A percentile compares a stretch with the other conserved stretches of the same genome.
These are phyloP conservation scores for Ormyrus thymus DNA, from an alignment of 2,888 invertebrate species.

Conservation along the genomic window DNA sequence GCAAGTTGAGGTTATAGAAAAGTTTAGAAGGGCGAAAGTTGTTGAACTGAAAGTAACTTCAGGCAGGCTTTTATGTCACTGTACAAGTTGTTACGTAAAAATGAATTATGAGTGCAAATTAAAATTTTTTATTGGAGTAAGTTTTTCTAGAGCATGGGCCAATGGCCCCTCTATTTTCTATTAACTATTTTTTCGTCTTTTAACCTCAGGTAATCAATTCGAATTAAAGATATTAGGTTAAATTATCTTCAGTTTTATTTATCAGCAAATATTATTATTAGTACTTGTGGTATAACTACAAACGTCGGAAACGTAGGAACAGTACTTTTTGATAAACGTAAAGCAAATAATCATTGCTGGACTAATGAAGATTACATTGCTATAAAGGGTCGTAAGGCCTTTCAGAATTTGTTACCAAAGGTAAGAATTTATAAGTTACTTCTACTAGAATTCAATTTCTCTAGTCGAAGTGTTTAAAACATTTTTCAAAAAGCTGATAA, in stretches of 20 bases:
- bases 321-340: constrained; percentile 67
- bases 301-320: constrained; percentile 66
- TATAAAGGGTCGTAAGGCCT: constrained; percentile 67
- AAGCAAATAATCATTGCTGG: constrained; percentile 67
- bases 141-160: constrained; percentile 47
- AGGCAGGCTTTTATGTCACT: constrained; percentile 31
- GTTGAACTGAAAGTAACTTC: constrained; percentile 38
- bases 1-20: constrained; percentile 3
- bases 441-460: not conserved
- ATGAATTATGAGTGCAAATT: constrained; percentile 28
- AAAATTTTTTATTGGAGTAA: constrained; percentile 25
- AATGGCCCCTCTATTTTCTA: constrained; percentile 51
- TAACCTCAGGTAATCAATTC: constrained; percentile 29
- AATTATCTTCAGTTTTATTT: not conserved
- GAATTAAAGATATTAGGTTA: not conserved
- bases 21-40: constrained; percentile 12
- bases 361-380: constrained; percentile 66
- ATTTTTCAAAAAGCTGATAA: not conserved
- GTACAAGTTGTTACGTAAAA: constrained; percentile 17
- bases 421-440: constrained; percentile 54
- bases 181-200: constrained; percentile 14
- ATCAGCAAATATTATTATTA: not conserved
- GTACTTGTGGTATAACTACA: constrained; percentile 1
- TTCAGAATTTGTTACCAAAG: constrained; percentile 69
- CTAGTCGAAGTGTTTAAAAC: not conserved